These are phyloP conservation scores for Eremobia ochroleuca DNA, from an alignment of 2,888 invertebrate species.

Conservation along the genomic window DNA sequence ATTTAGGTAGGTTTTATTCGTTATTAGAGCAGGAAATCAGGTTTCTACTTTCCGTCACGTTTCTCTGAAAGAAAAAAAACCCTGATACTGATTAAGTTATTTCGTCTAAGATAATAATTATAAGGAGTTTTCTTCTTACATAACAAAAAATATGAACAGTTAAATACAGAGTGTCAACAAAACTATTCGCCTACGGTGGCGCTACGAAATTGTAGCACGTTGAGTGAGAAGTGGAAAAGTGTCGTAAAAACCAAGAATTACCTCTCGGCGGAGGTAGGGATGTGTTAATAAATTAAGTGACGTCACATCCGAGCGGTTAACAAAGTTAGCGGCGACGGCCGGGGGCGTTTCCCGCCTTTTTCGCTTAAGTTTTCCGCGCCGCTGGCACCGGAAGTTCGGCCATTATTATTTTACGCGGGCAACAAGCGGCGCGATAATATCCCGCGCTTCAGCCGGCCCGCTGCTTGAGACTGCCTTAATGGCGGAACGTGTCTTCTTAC, in stretches of 20 bases:
- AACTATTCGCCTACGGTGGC: constrained; percentile 64
- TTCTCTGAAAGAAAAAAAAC: background rate
- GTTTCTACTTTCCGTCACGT: background rate
- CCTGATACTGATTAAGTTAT: background rate
- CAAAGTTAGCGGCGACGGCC: constrained; percentile 85
- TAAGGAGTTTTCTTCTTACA: background rate
- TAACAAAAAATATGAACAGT: constrained; percentile 21
- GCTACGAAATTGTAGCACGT: constrained; percentile 77
- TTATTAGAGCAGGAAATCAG: background rate
- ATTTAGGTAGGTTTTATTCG: background rate
- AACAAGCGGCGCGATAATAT: constrained; percentile 92
- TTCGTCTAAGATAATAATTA: background rate
- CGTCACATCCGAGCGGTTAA: constrained; percentile 88
- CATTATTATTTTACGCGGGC: constrained; percentile 92
- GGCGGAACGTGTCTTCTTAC: constrained; percentile 90
- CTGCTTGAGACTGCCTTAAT: constrained; percentile 85
- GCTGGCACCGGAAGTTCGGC: constrained; percentile 91
- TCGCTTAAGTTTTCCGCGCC: constrained; percentile 90
- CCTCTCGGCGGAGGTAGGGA: constrained; percentile 81
- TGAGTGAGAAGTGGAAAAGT: constrained; percentile 82
- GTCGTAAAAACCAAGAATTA: constrained; percentile 83
- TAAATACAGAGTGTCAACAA: constrained; percentile 34
- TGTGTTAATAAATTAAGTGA: constrained; percentile 91
- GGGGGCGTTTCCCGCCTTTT: constrained; percentile 90
- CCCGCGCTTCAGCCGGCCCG: constrained; percentile 84